Conservation (phyloP, 2,113 vertebrate species). For the Hyla sarda region DNA sequence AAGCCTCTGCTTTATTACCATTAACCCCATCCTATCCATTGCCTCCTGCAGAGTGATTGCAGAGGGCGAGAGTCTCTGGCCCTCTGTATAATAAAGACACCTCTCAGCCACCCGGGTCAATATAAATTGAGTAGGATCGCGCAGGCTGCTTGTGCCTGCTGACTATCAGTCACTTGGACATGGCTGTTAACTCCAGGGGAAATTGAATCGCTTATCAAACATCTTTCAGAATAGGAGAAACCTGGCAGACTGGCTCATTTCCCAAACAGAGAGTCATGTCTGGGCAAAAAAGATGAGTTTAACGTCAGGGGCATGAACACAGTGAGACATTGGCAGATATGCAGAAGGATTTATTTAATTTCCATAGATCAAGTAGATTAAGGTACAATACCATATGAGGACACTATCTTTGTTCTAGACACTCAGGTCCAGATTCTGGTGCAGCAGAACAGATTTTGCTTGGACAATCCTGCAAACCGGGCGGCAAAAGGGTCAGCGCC, state of each 20-base stretch:
- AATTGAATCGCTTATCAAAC: constrained; percentile 60
- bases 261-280: constrained; percentile 1
- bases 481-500: too few relatives aligned
- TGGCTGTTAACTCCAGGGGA: constrained; percentile 59
- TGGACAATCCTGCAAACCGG: too few relatives aligned
- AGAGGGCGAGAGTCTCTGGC: background rate
- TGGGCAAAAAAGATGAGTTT: constrained; percentile 9
- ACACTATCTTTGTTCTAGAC: too few relatives aligned
- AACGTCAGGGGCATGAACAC: background rate
- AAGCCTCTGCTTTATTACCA: background rate
- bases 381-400: too few relatives aligned
- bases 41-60: background rate
- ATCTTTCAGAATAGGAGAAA: constrained; percentile 55
- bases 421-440: too few relatives aligned
- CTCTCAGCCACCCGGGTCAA: constrained; percentile 46
- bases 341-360: background rate
- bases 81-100: constrained; percentile 50
- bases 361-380: background rate
- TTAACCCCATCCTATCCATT: background rate
- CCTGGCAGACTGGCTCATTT: constrained; percentile 46
- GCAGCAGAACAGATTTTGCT: too few relatives aligned
- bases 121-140: constrained; percentile 56
- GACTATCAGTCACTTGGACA: constrained; percentile 59
- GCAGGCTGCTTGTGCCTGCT: constrained; percentile 50
- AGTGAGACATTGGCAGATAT: background rate